phyloP scores from a whole-genome alignment of 2,113 vertebrate genomes.

The Pseudopipra pipra region DNA sequence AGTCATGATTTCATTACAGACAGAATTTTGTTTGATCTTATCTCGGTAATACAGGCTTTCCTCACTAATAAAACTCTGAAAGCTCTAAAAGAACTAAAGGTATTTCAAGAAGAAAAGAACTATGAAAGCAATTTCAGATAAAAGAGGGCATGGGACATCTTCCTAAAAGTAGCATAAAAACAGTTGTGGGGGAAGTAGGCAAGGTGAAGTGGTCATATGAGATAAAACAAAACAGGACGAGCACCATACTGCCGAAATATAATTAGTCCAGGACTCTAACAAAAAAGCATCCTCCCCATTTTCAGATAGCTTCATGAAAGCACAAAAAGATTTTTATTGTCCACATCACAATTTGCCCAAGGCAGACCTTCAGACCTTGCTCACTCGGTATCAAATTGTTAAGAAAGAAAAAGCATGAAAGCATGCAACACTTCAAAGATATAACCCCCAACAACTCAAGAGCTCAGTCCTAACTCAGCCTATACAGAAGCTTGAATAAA shows the following conservation, averaged over 20 bases:
- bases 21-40: conserved; percentile 40
- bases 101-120: conserved; percentile 25
- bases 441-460: not conserved
- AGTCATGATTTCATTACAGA: conserved; percentile 23
- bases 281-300: not conserved
- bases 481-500: not conserved
- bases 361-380: not conserved
- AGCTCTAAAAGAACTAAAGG: not conserved
- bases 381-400: not conserved
- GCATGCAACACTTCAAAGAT: not conserved
- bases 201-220: not conserved
- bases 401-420: not conserved
- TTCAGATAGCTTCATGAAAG: not conserved
- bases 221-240: not conserved
- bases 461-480: not conserved
- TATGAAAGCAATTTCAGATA: conserved; percentile 8
- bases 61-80: not conserved
- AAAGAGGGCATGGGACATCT: not conserved
- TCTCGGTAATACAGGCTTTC: not conserved
- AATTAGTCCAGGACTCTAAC: not conserved
- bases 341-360: not conserved
- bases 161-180: not conserved
- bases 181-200: not conserved
- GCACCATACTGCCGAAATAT: not conserved
- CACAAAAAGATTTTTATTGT: not conserved